Evolutionary conservation across 2,113 vertebrate genomes (phyloP).

Genomic region (Lasiurus cinereus): DNA sequence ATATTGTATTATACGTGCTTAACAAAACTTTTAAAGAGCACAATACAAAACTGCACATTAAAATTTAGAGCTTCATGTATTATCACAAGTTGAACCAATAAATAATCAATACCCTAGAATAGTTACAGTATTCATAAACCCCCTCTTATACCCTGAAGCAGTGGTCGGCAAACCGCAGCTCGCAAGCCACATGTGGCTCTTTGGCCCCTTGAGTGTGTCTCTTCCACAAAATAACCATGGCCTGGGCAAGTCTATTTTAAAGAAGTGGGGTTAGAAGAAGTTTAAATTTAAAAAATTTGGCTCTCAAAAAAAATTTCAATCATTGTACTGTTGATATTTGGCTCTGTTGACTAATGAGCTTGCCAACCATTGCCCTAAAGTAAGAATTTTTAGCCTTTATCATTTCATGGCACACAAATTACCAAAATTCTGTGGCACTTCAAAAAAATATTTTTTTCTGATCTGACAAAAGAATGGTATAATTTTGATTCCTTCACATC

Average conservation of each 20-base stretch:
- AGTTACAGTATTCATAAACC: not conserved
- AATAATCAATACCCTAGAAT: not conserved
- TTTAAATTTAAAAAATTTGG: too few species aligned
- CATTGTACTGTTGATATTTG: too few species aligned
- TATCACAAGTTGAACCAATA: not conserved
- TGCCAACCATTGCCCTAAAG: not conserved
- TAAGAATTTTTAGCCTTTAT: not conserved
- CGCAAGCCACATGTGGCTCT: too few species aligned
- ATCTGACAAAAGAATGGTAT: not conserved
- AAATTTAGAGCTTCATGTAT: not conserved
- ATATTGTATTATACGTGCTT: not conserved
- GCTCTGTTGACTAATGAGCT: too few species aligned
- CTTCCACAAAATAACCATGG: too few species aligned
- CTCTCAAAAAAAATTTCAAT: too few species aligned
- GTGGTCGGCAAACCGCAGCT: too few species aligned
- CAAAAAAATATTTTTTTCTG: not conserved
- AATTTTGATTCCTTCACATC: not conserved
- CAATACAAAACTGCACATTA: not conserved
- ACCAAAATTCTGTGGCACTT: not conserved
- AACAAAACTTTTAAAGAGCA: not conserved
- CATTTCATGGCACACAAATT: not conserved
- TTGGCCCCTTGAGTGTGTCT: too few species aligned
- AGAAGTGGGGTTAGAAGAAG: too few species aligned
- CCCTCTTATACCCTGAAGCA: not conserved
- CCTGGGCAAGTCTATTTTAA: too few species aligned